A percentile compares a stretch with the other conserved stretches of the same genome.
phyloP scores from a whole-genome alignment of 2,888 invertebrate genomes.

The Leptinotarsa tumamoca region DNA sequence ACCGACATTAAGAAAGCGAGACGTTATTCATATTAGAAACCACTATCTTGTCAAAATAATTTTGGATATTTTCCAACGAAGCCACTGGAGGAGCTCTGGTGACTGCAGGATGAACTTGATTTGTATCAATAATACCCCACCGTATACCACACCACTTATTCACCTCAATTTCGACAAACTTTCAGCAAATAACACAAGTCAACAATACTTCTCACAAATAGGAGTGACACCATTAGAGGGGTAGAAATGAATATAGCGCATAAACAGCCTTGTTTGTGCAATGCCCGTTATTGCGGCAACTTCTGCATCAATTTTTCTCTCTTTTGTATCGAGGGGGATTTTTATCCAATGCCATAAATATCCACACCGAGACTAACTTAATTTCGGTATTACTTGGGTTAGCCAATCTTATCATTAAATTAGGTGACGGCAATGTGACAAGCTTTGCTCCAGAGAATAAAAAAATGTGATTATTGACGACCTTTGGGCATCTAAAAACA shows the following conservation, averaged over 20 bases:
- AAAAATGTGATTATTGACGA: conserved; percentile 64
- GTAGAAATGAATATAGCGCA: conserved; percentile 37
- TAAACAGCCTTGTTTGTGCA: conserved; percentile 41
- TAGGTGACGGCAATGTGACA: conserved; percentile 58
- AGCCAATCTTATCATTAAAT: conserved; percentile 58
- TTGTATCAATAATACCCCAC: not conserved
- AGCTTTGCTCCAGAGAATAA: conserved; percentile 58
- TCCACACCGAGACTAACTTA: conserved; percentile 50
- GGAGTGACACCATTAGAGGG: conserved; percentile 37
- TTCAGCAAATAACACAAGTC: conserved; percentile 32
- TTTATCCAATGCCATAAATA: conserved; percentile 38
- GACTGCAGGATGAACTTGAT: not conserved
- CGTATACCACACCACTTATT: not conserved
- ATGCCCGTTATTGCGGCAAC: conserved; percentile 43
- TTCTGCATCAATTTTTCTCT: conserved; percentile 43
- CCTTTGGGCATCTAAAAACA: conserved; percentile 56
- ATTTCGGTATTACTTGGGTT: conserved; percentile 55
- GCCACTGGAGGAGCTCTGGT: not conserved
- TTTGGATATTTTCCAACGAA: too few relatives aligned
- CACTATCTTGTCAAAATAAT: too few relatives aligned
- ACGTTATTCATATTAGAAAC: too few relatives aligned
- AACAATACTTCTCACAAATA: conserved; percentile 32
- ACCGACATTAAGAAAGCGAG: too few relatives aligned
- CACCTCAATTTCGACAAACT: conserved; percentile 24
- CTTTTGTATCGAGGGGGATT: conserved; percentile 32